phyloP scores from a whole-genome alignment of 2,888 invertebrate genomes.

The Brachypterus glaber region DNA sequence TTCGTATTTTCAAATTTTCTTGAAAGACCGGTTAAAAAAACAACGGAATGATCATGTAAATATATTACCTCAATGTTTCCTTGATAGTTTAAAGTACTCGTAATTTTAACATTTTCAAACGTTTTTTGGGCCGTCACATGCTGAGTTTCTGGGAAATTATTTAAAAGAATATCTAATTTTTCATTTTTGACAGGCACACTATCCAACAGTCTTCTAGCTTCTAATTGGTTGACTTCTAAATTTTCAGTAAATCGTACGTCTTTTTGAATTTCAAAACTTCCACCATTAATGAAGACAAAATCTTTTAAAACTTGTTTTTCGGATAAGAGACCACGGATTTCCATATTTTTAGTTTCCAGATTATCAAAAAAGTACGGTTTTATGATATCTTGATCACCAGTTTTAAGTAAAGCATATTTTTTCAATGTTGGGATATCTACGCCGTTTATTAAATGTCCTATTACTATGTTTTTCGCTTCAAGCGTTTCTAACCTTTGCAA shows the following conservation, averaged over 20 bases:
- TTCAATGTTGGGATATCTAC: slow-evolving; percentile 39
- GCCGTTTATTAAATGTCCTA: slow-evolving; percentile 44
- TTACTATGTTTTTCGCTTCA: slow-evolving; percentile 37
- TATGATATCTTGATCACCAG: slow-evolving; percentile 43
- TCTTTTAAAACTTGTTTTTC: slow-evolving; percentile 28
- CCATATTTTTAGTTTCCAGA: slow-evolving; percentile 32
- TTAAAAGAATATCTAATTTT: slow-evolving; percentile 41
- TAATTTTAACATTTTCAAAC: slow-evolving; percentile 40
- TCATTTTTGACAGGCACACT: slow-evolving; percentile 39
- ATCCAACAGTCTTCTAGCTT: slow-evolving; percentile 41
- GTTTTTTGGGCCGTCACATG: slow-evolving; percentile 39
- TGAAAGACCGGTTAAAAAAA: too few relatives aligned
- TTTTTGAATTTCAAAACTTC: slow-evolving; percentile 39
- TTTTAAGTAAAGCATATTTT: slow-evolving; percentile 41
- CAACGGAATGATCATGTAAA: too few relatives aligned
- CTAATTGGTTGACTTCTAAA: slow-evolving; percentile 36
- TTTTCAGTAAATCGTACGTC: slow-evolving; percentile 40
- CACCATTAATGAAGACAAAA: slow-evolving; percentile 37
- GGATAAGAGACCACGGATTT: slow-evolving; percentile 19
- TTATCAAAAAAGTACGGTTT: slow-evolving; percentile 32
- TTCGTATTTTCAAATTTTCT: too few relatives aligned
- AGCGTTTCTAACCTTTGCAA: slow-evolving; percentile 28
- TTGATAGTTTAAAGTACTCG: slow-evolving; percentile 39
- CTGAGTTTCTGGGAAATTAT: slow-evolving; percentile 37
- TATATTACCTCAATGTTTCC: slow-evolving; percentile 42